A percentile compares a stretch with the other conserved stretches of the same genome.
Evolutionary conservation across 2,113 vertebrate genomes (phyloP).

Genomic region (Spizaetus ornatus): DNA sequence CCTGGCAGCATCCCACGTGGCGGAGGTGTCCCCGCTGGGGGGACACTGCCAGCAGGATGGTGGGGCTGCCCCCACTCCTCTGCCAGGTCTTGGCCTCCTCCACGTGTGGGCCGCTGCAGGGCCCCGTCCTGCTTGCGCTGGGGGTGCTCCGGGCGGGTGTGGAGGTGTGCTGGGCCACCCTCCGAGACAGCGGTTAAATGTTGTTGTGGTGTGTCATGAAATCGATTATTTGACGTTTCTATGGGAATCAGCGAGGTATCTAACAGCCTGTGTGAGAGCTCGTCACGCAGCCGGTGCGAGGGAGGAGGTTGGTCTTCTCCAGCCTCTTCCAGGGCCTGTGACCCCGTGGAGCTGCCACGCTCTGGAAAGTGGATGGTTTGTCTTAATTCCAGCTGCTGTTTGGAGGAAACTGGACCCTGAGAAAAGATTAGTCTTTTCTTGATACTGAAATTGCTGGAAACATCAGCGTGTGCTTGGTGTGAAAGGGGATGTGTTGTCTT

Average conservation of each 20-base stretch:
- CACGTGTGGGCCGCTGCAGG: accelerated
- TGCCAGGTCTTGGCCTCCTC: not conserved
- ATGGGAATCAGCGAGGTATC: not conserved
- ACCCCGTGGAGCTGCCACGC: accelerated
- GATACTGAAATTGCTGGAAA: not conserved
- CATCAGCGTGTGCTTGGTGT: not conserved
- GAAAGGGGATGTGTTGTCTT: not conserved
- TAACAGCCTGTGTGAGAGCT: too few relatives aligned
- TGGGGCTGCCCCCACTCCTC: not conserved
- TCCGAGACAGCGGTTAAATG: accelerated
- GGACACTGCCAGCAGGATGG: not conserved
- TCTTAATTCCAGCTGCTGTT: not conserved
- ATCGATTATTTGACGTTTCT: not conserved
- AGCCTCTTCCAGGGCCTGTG: not conserved
- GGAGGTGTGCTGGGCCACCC: not conserved
- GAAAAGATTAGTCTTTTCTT: not conserved
- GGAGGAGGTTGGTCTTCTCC: not conserved
- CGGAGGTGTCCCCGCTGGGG: not conserved
- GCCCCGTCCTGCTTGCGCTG: not conserved
- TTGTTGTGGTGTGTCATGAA: too few relatives aligned
- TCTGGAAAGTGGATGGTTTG: not conserved
- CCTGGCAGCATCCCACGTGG: accelerated
- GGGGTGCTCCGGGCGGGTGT: accelerated
- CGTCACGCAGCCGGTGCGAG: accelerated
- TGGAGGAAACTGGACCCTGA: not conserved